Evolutionary conservation across 2,797 vertebrate genomes (phyloP).

Genomic region (Peromyscus eremicus): DNA sequence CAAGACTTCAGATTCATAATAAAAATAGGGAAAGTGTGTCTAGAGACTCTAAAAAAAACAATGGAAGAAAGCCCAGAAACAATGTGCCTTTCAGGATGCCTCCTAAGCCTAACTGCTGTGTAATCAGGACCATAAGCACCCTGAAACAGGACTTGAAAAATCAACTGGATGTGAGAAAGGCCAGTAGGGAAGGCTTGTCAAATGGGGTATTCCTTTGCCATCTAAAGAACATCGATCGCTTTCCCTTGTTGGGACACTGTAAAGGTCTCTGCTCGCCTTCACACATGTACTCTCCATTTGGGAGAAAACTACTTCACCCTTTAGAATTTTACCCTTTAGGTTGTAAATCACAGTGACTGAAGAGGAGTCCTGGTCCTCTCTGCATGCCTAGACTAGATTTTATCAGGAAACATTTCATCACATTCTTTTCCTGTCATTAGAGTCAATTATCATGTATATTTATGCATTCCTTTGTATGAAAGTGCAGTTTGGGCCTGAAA

Average conservation of each 20-base stretch:
- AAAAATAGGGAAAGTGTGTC: constrained; percentile 81
- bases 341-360: constrained; percentile 68
- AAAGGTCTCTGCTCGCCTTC: constrained; percentile 68
- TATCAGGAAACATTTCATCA: constrained; percentile 79
- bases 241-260: constrained; percentile 61
- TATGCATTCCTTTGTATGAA: constrained; percentile 79
- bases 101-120: constrained; percentile 51
- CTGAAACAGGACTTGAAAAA: constrained; percentile 70
- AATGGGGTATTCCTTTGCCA: constrained; percentile 29
- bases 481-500: constrained; percentile 77
- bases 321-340: constrained; percentile 64
- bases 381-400: constrained; percentile 77
- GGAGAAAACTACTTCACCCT: constrained; percentile 69
- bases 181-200: constrained; percentile 36
- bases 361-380: constrained; percentile 58
- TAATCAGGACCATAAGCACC: constrained; percentile 65
- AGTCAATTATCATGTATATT: constrained; percentile 80
- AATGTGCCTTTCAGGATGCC: constrained; percentile 74
- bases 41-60: constrained; percentile 79
- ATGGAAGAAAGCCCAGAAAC: constrained; percentile 80
- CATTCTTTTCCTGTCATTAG: constrained; percentile 81
- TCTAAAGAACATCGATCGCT: neutral
- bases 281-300: constrained; percentile 31
- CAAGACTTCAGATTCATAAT: constrained; percentile 80
- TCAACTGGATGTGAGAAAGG: constrained; percentile 60